These are phyloP conservation scores for Leucoptera coffeella DNA, from an alignment of 2,888 invertebrate species.

Conservation along the genomic window DNA sequence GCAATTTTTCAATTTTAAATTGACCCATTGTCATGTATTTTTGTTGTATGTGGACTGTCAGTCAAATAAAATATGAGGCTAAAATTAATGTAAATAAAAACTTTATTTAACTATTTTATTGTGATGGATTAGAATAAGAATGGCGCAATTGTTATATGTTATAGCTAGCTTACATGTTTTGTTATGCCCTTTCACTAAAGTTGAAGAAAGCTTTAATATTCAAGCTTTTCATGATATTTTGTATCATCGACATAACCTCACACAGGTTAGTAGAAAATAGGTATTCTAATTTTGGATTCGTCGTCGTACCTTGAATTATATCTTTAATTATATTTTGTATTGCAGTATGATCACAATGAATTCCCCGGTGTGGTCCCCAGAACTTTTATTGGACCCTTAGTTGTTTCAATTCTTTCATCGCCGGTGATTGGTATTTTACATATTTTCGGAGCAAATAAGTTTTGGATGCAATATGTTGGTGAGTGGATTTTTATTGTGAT, in stretches of 20 bases:
- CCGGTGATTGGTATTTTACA: slow-evolving; percentile 68
- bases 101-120: not conserved
- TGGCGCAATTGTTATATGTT: slow-evolving; percentile 70
- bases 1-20: no score
- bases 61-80: slow-evolving; percentile 17
- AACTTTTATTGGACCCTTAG: slow-evolving; percentile 87
- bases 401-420: slow-evolving; percentile 69
- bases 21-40: slow-evolving; percentile 1
- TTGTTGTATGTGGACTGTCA: slow-evolving; percentile 1
- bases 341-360: slow-evolving; percentile 95
- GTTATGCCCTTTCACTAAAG: slow-evolving; percentile 94
- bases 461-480: slow-evolving; percentile 87
- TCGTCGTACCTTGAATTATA: not conserved
- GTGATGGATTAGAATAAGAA: slow-evolving; percentile 19
- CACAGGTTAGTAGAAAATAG: slow-evolving; percentile 57
- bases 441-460: slow-evolving; percentile 69
- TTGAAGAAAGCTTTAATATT: slow-evolving; percentile 98
- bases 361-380: slow-evolving; percentile 98
- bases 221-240: slow-evolving; percentile 97
- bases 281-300: slow-evolving; percentile 42
- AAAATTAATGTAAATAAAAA: slow-evolving; percentile 4
- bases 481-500: no score
- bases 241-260: slow-evolving; percentile 77
- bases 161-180: slow-evolving; percentile 74
- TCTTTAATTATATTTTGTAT: slow-evolving; percentile 9